Conservation (phyloP, 2,888 invertebrate species). For the Arctia plantaginis region DNA sequence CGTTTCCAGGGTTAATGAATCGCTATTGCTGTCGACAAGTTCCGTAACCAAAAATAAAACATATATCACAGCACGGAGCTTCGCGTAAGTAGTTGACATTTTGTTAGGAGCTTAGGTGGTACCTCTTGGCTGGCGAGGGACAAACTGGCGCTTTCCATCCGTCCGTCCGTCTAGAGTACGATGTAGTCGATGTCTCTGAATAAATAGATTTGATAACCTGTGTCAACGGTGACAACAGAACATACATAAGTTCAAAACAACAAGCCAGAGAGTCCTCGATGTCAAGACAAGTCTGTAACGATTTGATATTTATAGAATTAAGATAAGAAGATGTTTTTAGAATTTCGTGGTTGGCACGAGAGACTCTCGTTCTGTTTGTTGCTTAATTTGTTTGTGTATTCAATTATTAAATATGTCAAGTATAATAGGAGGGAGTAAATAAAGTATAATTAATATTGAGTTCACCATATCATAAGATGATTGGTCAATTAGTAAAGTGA, state of each 20-base stretch:
- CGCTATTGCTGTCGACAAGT: conserved; percentile 52
- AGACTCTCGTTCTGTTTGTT: conserved; percentile 29
- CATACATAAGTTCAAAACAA: conserved; percentile 82
- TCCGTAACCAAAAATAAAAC: conserved; percentile 61
- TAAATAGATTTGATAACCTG: conserved; percentile 83
- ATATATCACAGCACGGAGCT: conserved; percentile 60
- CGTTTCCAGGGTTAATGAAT: conserved; percentile 64
- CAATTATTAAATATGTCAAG: conserved; percentile 31
- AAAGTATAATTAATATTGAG: conserved; percentile 24
- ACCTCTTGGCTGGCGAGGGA: conserved; percentile 57
- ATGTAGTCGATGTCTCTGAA: conserved; percentile 65
- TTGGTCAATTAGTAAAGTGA: conserved; percentile 26
- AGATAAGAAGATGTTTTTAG: conserved; percentile 76
- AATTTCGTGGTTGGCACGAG: conserved; percentile 64
- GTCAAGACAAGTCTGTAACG: conserved; percentile 72
- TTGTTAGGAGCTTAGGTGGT: conserved; percentile 55
- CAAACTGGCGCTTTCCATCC: conserved; percentile 68
- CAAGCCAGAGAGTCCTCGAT: conserved; percentile 71
- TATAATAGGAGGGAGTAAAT: conserved; percentile 31
- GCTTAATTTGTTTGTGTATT: conserved; percentile 42
- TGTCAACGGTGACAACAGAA: conserved; percentile 78
- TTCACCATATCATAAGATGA: conserved; percentile 1
- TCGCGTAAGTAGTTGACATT: conserved; percentile 63
- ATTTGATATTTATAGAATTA: conserved; percentile 78
- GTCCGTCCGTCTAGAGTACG: conserved; percentile 67